Base-by-base conservation (phyloP, 2,113 vertebrate species). In the Chitala chitala region DNA sequence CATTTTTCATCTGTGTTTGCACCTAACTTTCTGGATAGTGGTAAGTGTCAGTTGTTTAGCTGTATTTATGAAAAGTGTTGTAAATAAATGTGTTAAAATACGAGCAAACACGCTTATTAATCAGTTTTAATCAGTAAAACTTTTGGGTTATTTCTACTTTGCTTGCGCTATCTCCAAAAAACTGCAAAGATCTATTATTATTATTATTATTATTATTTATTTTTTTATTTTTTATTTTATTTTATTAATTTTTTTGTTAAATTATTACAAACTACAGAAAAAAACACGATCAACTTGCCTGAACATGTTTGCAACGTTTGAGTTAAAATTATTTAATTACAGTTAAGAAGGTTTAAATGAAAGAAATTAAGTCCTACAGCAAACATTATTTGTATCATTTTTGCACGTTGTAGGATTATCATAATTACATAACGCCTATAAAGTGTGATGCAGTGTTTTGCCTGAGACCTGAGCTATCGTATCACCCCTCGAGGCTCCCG, bases 1-100 rank as follows among this genome's bases (percentile, higher is more conserved):
- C 15, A 12, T 17, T 17, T n/a, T 80, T 10, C 66, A 55, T 71
- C 53, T 82, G 15, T 80, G 78, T 66, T 65, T 82, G 17, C 22
- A 77, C 20, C 6, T 50, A 24, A 71, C 65, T 75, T 73, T 82
- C 38, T 82, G 71, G 73, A 69, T 65, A 73, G 48, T 70, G 42
- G 81, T 82, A 51, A 79, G 80, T 76, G 13, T 66, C 8, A 13
- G 3, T 10, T 46, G 22, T 29, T 46, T 24, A 26, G 9, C 26
- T 42, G 44, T 44, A 68, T 68, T 26, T 68, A 24, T 48, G 4
- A 5, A 22, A 46, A 26, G 38, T 44, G 10, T 68, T 68, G 12
- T 51, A 51, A 51, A 8, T 3, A 20, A n/a, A n/a, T n/a, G n/a
- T 63, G 2, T 63, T 63, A 36, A 63, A 38, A 17, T 63, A 17